Conservation (phyloP, 2,113 vertebrate species). For the Petrocephalus zakoni region DNA sequence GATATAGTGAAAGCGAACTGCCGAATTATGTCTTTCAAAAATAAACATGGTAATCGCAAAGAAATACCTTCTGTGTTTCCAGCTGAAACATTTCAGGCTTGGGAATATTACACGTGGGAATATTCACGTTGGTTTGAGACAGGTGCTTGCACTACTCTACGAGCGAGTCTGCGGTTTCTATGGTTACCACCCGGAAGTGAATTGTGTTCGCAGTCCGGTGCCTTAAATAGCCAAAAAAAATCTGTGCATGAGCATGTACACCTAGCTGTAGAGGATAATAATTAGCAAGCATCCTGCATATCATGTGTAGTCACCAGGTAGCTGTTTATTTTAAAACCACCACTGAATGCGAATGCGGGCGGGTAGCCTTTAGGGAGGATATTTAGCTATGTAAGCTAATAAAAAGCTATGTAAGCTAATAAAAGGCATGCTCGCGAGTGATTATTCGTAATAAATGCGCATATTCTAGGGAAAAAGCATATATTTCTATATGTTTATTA, state of each 20-base stretch:
- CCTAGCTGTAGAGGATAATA: background rate
- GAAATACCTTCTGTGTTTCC: background rate
- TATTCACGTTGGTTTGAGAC: background rate
- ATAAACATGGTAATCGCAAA: background rate
- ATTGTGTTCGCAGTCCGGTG: background rate
- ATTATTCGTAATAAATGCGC: background rate
- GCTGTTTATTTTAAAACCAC: background rate
- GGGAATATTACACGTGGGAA: background rate
- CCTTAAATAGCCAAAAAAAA: background rate
- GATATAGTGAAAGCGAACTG: background rate
- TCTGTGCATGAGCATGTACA: background rate
- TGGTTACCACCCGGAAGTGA: slow-evolving; percentile 22
- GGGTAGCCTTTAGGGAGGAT: background rate
- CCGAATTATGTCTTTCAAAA: background rate
- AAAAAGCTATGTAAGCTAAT: background rate
- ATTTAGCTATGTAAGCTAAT: background rate
- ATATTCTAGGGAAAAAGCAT: background rate
- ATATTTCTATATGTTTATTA: background rate
- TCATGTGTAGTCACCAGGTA: background rate
- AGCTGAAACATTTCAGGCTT: background rate
- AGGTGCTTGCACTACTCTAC: background rate
- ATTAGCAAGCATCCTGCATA: background rate
- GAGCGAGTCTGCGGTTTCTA: slow-evolving; percentile 17
- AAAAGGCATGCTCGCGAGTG: background rate
- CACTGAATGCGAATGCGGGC: background rate